Evolutionary conservation across 2,888 invertebrate genomes (phyloP).

Genomic region (Leuctra nigra): DNA sequence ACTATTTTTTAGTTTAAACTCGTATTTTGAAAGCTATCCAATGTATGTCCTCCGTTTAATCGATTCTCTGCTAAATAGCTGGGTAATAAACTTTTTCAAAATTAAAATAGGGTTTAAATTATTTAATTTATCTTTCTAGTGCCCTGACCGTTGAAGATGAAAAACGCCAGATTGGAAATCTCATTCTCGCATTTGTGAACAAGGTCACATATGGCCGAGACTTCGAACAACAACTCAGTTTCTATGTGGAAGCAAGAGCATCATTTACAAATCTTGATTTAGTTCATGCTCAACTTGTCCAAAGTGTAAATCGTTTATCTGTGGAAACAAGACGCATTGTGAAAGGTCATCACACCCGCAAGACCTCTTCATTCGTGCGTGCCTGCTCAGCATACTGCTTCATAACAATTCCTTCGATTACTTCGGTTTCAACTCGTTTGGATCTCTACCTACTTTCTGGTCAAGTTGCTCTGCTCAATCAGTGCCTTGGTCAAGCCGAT

Average conservation of each 20-base stretch:
- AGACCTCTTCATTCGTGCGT: slow-evolving; percentile 79
- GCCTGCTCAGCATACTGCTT: slow-evolving; percentile 95
- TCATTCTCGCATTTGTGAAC: slow-evolving; percentile 74
- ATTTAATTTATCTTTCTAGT: no score
- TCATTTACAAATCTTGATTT: slow-evolving; percentile 86
- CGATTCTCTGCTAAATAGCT: no score
- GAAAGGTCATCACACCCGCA: slow-evolving; percentile 66
- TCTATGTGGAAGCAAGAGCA: slow-evolving; percentile 88
- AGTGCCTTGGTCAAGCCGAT: slow-evolving; percentile 91
- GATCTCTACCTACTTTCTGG: slow-evolving; percentile 83
- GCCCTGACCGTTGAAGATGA: slow-evolving; percentile 91
- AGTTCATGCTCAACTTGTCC: slow-evolving; percentile 78
- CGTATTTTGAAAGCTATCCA: no score
- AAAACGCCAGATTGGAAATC: slow-evolving; percentile 72
- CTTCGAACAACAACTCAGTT: slow-evolving; percentile 85
- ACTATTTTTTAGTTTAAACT: no score
- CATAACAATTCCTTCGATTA: slow-evolving; percentile 94
- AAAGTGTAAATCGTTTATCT: slow-evolving; percentile 77
- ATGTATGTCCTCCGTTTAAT: no score
- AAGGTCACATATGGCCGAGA: slow-evolving; percentile 78
- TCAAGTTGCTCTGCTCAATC: slow-evolving; percentile 81
- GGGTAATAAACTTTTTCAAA: neutral
- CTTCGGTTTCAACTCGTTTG: slow-evolving; percentile 67
- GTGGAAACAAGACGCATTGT: slow-evolving; percentile 61
- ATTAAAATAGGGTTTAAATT: neutral